phyloP scores from a whole-genome alignment of 2,888 invertebrate species.

The Acanthosepion pharaonis region DNA sequence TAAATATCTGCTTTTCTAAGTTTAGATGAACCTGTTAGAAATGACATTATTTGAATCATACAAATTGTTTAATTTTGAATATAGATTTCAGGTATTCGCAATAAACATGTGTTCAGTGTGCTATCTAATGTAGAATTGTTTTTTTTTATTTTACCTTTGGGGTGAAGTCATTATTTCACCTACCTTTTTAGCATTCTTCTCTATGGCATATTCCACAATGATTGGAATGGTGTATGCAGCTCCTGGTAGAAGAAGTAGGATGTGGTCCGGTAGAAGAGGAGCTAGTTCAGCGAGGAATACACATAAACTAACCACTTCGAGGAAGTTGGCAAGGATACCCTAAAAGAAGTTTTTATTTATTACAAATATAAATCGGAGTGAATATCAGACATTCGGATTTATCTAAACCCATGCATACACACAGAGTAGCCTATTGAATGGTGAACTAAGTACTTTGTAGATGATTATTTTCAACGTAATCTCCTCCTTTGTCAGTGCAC shows the following conservation, averaged over 20 bases:
- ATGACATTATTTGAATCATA: no score
- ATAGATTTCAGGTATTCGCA: no score
- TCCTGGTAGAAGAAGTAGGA: conserved; percentile 56
- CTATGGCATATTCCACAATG: conserved; percentile 48
- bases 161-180: not conserved
- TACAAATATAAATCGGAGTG: not conserved
- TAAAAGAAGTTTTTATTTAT: conserved; percentile 34
- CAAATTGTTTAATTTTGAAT: no score
- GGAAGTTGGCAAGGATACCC: conserved; percentile 57
- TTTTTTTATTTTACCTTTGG: not conserved
- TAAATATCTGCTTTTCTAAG: no score
- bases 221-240: conserved; percentile 54
- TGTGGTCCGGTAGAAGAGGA: conserved; percentile 56
- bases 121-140: no score
- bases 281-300: conserved; percentile 59
- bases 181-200: conserved; percentile 49
- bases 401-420: no score
- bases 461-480: no score
- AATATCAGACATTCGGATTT: no score
- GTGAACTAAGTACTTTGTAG: no score
- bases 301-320: conserved; percentile 56
- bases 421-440: no score
- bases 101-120: no score
- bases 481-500: not conserved
- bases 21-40: no score